phyloP scores from a whole-genome alignment of 2,888 invertebrate species.

The Sinodicranocentrus sp. region DNA sequence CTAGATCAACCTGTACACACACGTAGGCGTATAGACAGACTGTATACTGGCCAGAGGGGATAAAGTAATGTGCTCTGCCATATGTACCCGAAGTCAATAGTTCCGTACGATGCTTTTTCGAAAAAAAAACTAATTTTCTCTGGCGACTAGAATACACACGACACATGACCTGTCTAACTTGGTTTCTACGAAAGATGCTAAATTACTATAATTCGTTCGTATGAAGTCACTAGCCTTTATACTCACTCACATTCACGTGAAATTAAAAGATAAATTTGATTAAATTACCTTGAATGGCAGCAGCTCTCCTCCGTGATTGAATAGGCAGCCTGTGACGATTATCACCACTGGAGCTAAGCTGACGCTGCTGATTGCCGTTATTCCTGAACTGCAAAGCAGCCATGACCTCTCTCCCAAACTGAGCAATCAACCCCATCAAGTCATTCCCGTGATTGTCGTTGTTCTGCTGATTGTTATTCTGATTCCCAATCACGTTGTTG shows the following conservation, averaged over 20 bases:
- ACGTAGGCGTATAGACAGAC: conserved; percentile 11
- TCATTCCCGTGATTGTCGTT: conserved; percentile 1
- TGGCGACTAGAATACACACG: background rate
- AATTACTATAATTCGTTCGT: too few species aligned
- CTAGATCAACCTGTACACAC: background rate
- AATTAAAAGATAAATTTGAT: background rate
- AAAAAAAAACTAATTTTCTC: background rate
- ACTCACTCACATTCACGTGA: background rate
- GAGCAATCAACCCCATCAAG: background rate
- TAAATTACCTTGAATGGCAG: background rate
- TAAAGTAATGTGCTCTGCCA: background rate
- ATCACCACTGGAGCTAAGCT: background rate
- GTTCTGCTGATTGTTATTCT: background rate
- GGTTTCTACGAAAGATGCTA: too few species aligned
- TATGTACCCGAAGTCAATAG: too few species aligned
- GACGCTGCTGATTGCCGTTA: background rate
- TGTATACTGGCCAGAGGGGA: background rate
- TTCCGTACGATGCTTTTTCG: too few species aligned
- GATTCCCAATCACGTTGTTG: conserved; percentile 10
- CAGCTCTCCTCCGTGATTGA: background rate
- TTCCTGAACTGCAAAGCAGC: background rate
- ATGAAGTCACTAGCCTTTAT: too few species aligned
- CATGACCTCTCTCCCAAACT: background rate
- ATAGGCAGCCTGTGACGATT: background rate
- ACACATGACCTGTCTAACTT: too few species aligned